phyloP scores from a whole-genome alignment of 2,113 vertebrate genomes.

The Grantiella picta region DNA sequence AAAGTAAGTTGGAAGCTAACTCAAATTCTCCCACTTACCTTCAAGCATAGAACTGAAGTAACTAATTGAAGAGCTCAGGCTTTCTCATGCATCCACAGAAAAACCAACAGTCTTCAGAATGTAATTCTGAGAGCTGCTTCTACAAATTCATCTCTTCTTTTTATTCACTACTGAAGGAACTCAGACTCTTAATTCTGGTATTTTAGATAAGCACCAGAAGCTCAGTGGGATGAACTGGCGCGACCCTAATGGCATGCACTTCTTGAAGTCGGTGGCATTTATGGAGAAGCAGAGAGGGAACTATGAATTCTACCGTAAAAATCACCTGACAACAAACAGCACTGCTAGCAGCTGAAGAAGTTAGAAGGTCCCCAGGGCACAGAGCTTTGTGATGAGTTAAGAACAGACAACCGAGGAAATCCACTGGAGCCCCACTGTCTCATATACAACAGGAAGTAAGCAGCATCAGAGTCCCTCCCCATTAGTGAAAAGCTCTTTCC shows the following conservation, averaged over 20 bases:
- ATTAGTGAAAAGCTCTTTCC: not conserved
- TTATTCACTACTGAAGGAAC: not conserved
- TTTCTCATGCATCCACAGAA: not conserved
- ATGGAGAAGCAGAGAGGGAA: not conserved
- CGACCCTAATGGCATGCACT: not conserved
- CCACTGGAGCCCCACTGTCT: not conserved
- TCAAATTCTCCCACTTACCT: constrained; percentile 16
- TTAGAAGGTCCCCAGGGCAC: not conserved
- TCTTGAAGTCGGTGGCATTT: not conserved
- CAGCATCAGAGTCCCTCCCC: not conserved
- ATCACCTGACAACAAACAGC: not conserved
- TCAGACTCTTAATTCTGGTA: not conserved
- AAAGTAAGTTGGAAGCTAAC: not conserved
- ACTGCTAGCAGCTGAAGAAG: not conserved
- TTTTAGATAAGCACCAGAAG: not conserved
- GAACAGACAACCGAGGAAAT: not conserved
- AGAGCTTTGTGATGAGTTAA: not conserved
- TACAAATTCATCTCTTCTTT: not conserved
- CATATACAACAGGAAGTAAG: not conserved
- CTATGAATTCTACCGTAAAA: not conserved
- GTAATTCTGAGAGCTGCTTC: not conserved
- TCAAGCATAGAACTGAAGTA: not conserved
- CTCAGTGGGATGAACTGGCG: not conserved
- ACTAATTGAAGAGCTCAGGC: not conserved
- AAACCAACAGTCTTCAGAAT: not conserved